Percentiles rank a stretch among this genome's conserved stretches.
These are phyloP conservation scores for Bovichtus diacanthus DNA, from an alignment of 2,797 vertebrate genomes.

Conservation along the genomic window DNA sequence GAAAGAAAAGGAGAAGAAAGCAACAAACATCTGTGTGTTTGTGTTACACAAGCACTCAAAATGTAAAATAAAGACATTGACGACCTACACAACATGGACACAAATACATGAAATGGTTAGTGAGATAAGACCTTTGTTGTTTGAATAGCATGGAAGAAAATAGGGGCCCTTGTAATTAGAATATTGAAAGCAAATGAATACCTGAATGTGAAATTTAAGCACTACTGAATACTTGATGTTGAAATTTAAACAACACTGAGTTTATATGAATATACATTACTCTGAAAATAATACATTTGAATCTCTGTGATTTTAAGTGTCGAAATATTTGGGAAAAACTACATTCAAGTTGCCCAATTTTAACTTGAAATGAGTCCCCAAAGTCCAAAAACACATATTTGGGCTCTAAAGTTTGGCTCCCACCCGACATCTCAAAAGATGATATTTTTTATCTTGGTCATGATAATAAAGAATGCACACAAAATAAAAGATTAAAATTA, in stretches of 20 bases:
- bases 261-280: background rate
- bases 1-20: constrained; percentile 11
- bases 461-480: background rate
- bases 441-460: no score
- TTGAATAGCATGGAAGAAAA: constrained; percentile 16
- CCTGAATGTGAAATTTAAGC: background rate
- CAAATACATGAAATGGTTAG: constrained; percentile 14
- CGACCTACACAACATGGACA: constrained; percentile 18
- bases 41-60: background rate
- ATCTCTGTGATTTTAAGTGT: background rate
- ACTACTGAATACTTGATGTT: background rate
- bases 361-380: no score
- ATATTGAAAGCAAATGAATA: background rate
- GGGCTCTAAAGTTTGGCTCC: no score
- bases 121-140: constrained; percentile 51
- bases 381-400: background rate
- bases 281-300: background rate
- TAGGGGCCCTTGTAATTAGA: background rate
- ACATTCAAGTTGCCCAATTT: background rate
- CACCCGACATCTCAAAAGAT: no score
- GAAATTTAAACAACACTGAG: background rate
- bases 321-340: background rate
- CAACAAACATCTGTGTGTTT: background rate
- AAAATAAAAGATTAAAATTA: no score
- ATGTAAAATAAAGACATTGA: constrained; percentile 8